Evolutionary conservation across 37 sponge, comb jelly and placozoan species (phyloP), one percentile per base, ranked within the genome.

Genomic region (Ianthella basta): DNA sequence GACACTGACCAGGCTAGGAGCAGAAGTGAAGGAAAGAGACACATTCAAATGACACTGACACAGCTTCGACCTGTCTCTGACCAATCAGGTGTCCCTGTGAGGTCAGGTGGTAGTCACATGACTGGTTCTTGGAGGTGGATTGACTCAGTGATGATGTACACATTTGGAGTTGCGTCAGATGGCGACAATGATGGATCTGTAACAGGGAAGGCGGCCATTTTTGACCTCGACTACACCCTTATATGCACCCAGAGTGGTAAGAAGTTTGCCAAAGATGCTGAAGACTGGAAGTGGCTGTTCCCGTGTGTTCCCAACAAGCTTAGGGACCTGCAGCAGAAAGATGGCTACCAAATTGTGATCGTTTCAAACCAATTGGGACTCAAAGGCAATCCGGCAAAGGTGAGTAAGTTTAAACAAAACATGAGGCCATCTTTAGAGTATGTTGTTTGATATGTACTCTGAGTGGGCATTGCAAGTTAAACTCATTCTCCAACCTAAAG

Each of bases 151-250:
- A 72, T 37, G 19, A 32, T 72, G 35, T 72, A 72, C 40, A 34
- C 13, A 38, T 72, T 37, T 72, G 73, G 73, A 20, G 37, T 20
- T 37, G 40, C 33, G 37, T 12, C 38, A 15, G 18, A 29, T 12
- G 21, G 40, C 30, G 40, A 72, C n/a, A n/a, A n/a, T n/a, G n/a
- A n/a, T n/a, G n/a, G n/a, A n/a, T n/a, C n/a, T n/a, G n/a, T n/a
- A n/a, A n/a, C n/a, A n/a, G 40, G 37, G 34, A 91, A 79, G 60
- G 60, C 95, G 25, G 93, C 95, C 20, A 61, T 84, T 6, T 97
- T 95, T 78, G 98, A 97, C 82, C 59, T 97, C 34, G 98, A 97
- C 70, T 77, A 86, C 56, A 97, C 98, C 4, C 57, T 97, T 15
- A 95, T 97, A 21, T 86, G 87, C 12, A 97, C 98, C 15, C 80